phyloP scores from a whole-genome alignment of 2,888 invertebrate species.

The Trypoxylon attenuatum region DNA sequence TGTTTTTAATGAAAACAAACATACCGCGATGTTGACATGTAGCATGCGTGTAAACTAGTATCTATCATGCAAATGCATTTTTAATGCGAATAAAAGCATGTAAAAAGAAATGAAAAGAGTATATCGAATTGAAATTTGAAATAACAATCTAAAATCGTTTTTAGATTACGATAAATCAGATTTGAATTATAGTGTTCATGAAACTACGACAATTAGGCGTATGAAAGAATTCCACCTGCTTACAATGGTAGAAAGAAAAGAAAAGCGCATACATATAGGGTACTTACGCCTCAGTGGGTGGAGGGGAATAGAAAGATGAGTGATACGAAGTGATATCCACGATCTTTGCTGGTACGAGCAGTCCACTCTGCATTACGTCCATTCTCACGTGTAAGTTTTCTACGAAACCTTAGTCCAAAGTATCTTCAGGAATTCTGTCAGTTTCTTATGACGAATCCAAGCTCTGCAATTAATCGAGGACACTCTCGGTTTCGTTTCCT shows the following conservation, averaged over 20 bases:
- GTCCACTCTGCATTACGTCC: slow-evolving; percentile 64
- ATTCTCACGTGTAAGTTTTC: slow-evolving; percentile 51
- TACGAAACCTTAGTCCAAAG: slow-evolving; percentile 19
- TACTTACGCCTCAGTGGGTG: slow-evolving; percentile 73
- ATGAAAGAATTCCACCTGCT: too few species aligned
- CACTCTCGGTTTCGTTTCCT: background rate
- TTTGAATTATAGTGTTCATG: too few species aligned
- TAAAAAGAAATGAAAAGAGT: too few species aligned
- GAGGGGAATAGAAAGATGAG: slow-evolving; percentile 72
- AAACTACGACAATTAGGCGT: too few species aligned
- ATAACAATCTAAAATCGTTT: too few species aligned
- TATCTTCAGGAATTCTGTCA: slow-evolving; percentile 15
- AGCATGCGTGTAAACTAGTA: too few species aligned
- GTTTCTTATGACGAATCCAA: slow-evolving; percentile 7
- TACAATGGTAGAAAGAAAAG: background rate
- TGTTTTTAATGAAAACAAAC: background rate
- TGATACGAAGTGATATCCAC: slow-evolving; percentile 68
- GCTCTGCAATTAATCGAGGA: slow-evolving; percentile 1
- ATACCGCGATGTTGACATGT: too few species aligned
- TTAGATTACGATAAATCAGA: too few species aligned
- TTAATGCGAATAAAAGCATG: too few species aligned
- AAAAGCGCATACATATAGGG: background rate
- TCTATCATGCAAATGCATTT: too few species aligned
- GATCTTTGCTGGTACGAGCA: slow-evolving; percentile 64
- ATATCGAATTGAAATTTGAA: too few species aligned